Percentiles rank a stretch among this genome's conserved stretches.
Conservation (phyloP, 2,797 vertebrate genomes). For the Apodemus agrarius region DNA sequence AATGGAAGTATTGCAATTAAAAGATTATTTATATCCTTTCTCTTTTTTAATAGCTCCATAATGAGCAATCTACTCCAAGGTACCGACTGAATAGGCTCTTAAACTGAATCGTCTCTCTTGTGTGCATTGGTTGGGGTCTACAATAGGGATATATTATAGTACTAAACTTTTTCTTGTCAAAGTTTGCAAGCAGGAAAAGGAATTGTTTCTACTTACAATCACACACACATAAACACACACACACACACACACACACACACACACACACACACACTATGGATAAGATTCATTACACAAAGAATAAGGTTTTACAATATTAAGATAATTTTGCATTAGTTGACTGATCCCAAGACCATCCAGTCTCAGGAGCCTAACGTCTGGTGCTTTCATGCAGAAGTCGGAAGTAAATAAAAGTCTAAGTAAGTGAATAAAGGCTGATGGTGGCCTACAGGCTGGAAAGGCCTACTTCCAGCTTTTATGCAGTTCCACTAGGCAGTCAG, state of each 20-base stretch:
- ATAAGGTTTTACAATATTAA: background rate
- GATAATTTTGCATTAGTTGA: background rate
- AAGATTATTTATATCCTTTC: background rate
- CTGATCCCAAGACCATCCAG: background rate
- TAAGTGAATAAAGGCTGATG: slow-evolving; percentile 15
- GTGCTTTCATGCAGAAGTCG: background rate
- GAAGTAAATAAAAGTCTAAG: background rate
- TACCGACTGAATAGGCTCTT: background rate
- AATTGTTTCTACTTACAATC: background rate
- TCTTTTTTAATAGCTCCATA: background rate
- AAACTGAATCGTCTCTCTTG: background rate
- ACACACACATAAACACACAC: background rate
- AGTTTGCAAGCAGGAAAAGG: slow-evolving; percentile 12
- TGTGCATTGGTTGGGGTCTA: background rate
- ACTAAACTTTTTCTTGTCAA: background rate
- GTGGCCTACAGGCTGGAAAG: background rate
- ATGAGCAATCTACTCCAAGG: background rate
- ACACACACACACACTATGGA: slow-evolving; percentile 1
- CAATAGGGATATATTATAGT: background rate
- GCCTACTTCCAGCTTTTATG: background rate
- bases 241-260: background rate
- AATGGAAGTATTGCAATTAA: slow-evolving; percentile 10
- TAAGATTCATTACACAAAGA: slow-evolving; percentile 39
- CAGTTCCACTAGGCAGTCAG: background rate
- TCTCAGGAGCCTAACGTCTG: background rate